Evolutionary conservation across 2,113 vertebrate species (phyloP), one percentile per base, ranked within the genome.

Genomic region (Mixornis gularis): DNA sequence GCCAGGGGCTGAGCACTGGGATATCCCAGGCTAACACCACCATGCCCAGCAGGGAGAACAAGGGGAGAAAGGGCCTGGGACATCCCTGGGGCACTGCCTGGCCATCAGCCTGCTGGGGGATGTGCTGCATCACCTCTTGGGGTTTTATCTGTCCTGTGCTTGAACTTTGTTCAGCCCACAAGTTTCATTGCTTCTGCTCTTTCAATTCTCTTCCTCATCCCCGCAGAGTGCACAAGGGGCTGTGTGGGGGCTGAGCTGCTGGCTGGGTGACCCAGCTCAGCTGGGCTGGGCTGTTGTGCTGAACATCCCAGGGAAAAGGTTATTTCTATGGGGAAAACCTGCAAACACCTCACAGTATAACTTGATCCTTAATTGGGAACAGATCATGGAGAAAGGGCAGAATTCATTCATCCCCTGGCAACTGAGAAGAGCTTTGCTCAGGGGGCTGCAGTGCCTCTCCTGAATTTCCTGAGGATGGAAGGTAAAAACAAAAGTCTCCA

Each of bases 141-240:
- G 17, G 3, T 2, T 16, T 36, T 9, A 5, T 26, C 68, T 41
- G 4, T 26, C 29, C 17, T 18, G 12, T 43, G 16, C 62, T 9
- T 40, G 7, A 56, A 43, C 12, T 56, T 17, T 7, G 22, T 62
- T 53, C 17, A 65, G 4, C 8, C 17, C 30, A 6, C 13, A 40
- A 7, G 13, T 22, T 40, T 6, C 27, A 59, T 34, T 40, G 9
- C 20, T 63, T n/a, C 24, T 64, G 40, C 25, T 52, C 14, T 52
- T 69, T 14, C 30, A 18, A 1, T 13, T 56, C 30, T 15, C 6
- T 17, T 27, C 13, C 44, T 20, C 15, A 27, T 4, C 8, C 18
- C 1, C 51, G 40, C 53, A 69, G 10, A 36, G 13, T 6, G 53
- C 34, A 3, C 1, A 0, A 12, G 59, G 5, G 2, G 48, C 29